These are phyloP conservation scores for Chironomus tentans DNA, from an alignment of 2,888 invertebrate species.

Conservation along the genomic window DNA sequence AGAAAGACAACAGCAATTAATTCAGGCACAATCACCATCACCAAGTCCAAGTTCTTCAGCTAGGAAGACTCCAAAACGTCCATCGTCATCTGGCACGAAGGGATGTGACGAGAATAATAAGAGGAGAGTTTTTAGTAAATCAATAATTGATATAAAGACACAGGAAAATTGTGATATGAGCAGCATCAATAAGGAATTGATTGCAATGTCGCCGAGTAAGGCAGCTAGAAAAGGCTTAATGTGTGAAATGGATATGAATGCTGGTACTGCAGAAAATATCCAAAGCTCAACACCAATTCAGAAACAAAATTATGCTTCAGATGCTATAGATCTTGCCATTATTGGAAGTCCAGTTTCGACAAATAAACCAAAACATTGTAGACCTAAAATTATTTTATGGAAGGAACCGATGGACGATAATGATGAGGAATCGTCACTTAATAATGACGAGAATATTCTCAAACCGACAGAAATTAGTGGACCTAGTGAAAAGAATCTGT, in stretches of 20 bases:
- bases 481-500: not conserved
- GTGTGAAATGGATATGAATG: conserved; percentile 35
- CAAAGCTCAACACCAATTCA: not conserved
- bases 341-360: conserved; percentile 28
- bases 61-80: conserved; percentile 33
- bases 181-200: not conserved
- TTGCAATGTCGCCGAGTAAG: conserved; percentile 18
- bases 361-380: conserved; percentile 37
- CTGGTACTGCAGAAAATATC: conserved; percentile 30
- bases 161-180: conserved; percentile 7
- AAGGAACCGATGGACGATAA: conserved; percentile 36
- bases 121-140: not conserved
- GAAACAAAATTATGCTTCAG: not conserved
- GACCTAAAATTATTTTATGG: conserved; percentile 34
- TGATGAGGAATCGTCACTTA: conserved; percentile 36
- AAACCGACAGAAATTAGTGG: conserved; percentile 29
- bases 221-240: conserved; percentile 41
- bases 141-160: conserved; percentile 32
- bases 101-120: conserved; percentile 39
- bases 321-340: not conserved
- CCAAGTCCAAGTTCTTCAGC: conserved; percentile 33
- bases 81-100: conserved; percentile 33
- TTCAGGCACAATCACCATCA: conserved; percentile 28
- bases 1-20: conserved; percentile 29
- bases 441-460: not conserved